Evolutionary conservation across 2,888 invertebrate species (phyloP).

Genomic region (Xestoiulus laeticollis): DNA sequence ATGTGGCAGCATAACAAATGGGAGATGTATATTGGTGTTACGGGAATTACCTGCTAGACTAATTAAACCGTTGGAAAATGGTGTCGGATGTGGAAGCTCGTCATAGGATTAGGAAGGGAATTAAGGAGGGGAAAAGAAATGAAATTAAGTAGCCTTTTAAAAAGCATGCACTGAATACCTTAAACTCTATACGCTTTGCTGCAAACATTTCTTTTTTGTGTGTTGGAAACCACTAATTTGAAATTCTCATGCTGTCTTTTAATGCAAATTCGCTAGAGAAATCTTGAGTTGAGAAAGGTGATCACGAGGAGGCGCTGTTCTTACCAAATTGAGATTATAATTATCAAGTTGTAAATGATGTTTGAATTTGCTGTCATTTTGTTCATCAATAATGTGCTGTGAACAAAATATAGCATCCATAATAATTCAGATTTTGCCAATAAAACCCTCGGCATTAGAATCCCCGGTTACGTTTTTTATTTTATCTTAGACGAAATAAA

Average conservation of each 20-base stretch:
- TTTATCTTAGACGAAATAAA: no score
- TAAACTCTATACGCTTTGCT: neutral
- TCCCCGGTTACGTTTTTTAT: no score
- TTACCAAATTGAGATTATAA: neutral
- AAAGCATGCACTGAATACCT: neutral
- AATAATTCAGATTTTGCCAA: no score
- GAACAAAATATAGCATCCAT: no score
- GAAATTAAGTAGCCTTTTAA: slow-evolving; percentile 6
- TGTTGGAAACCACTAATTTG: slow-evolving; percentile 7
- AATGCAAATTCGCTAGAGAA: neutral
- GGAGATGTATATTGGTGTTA: neutral
- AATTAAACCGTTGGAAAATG: slow-evolving; percentile 34
- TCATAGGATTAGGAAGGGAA: neutral
- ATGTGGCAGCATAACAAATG: slow-evolving; percentile 4
- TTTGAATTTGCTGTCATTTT: no score
- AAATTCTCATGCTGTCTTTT: neutral
- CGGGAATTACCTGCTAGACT: slow-evolving; percentile 3
- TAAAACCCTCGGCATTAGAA: no score
- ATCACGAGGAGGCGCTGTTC: neutral
- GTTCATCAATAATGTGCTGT: no score
- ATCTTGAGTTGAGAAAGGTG: neutral
- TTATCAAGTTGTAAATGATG: no score
- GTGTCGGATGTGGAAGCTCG: slow-evolving; percentile 5
- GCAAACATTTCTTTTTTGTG: neutral
- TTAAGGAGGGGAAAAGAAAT: neutral